Evolutionary conservation across 2,888 invertebrate species (phyloP).

Genomic region (Hypsopygia costalis): DNA sequence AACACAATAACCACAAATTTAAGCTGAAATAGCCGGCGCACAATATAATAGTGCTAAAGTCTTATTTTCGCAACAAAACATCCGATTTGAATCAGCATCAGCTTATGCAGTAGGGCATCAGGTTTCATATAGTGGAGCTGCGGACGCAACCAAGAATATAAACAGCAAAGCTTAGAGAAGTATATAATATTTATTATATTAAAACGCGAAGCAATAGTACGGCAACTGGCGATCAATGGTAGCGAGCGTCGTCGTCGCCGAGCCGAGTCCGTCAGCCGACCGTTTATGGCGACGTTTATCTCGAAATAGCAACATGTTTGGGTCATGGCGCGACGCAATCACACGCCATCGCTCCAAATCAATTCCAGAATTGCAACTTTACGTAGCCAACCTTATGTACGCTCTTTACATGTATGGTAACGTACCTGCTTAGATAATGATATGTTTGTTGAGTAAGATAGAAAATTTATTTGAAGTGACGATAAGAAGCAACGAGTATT

Average conservation of each 20-base stretch:
- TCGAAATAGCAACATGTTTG: slow-evolving; percentile 77
- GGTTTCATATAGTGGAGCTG: too few species aligned
- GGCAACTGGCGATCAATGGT: slow-evolving; percentile 21
- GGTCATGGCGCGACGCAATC: slow-evolving; percentile 67
- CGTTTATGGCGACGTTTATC: slow-evolving; percentile 76
- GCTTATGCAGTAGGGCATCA: too few species aligned
- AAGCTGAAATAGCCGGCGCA: too few species aligned
- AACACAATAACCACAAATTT: too few species aligned
- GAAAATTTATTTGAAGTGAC: not conserved
- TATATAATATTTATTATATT: too few species aligned
- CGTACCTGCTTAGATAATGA: slow-evolving; percentile 18
- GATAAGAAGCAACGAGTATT: too few species aligned
- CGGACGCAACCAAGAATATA: too few species aligned
- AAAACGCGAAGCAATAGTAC: slow-evolving; percentile 2
- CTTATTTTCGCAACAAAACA: too few species aligned
- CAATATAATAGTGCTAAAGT: too few species aligned
- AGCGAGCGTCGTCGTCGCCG: slow-evolving; percentile 30
- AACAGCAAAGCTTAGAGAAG: too few species aligned
- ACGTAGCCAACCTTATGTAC: slow-evolving; percentile 18
- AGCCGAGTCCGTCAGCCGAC: slow-evolving; percentile 39
- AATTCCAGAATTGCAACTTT: slow-evolving; percentile 48
- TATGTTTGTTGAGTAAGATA: slow-evolving; percentile 17
- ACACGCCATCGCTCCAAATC: slow-evolving; percentile 65
- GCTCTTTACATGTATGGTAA: slow-evolving; percentile 20
- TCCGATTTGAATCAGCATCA: too few species aligned